Base-by-base conservation (phyloP, 2,888 invertebrate species). In the Apamea crenata region DNA sequence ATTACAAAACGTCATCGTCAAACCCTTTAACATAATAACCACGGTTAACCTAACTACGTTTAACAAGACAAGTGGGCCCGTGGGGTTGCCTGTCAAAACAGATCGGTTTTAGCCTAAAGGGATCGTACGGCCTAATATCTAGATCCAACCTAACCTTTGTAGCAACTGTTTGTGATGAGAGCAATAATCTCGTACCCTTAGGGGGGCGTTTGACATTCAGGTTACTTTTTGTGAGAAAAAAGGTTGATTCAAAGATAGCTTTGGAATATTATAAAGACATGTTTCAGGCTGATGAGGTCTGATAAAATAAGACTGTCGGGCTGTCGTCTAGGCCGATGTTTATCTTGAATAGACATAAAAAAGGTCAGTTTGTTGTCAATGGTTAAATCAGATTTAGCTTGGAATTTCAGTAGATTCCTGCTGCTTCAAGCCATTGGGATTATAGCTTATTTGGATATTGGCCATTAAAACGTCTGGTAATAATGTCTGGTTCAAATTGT, bases 91-190 rank as follows among this genome's bases (percentile, higher is more conserved):
- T 82, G 78, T 85, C 86, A 85, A 73, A 88, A 82, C 56, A 16
- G 86, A 74, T 80, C 32, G 59, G 50, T 71, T 72, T 75, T 67
- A 73, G 63, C 85, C 88, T 78, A 12, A 56, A 80, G 82, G 59
- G 32, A 18, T 50, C 25, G 44, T 40, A 81, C 40, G 53, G 53
- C 44, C 67, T 79, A n/a, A 61, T 74, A 87, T 80, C 84, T 87
- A 76, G 72, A 82, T 85, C 88, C 72, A 66, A 70, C 1, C 73
- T 86, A 78, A 86, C 79, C 77, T 87, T 87, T 71, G 16, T 21
- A 32, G 29, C 29, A 80, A 71, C 61, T 69, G 16, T 72, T 71
- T 74, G 32, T 76, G 74, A 75, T 77, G 72, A 77, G 71, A 72
- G 36, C 29, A 84, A 53, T 85, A 79, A 78, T 87, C 67, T 75